phyloP scores from a whole-genome alignment of 2,888 invertebrate genomes.

The Trissolcus japonicus region DNA sequence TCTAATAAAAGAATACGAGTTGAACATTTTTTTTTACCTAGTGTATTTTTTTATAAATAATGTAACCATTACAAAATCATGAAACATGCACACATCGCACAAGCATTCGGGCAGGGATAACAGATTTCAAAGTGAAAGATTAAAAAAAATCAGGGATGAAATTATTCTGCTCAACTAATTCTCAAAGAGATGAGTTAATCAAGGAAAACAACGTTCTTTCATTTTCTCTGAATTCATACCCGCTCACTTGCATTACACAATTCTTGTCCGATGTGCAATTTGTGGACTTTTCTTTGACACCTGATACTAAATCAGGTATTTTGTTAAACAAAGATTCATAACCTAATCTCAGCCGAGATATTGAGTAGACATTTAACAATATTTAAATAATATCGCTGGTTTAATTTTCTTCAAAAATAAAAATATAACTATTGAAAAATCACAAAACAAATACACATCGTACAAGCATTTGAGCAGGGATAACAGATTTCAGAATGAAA shows the following conservation, averaged over 20 bases:
- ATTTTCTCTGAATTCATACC: neutral
- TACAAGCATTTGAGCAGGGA: slow-evolving; percentile 63
- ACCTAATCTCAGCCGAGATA: too few species aligned
- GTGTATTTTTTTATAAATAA: slow-evolving; percentile 4
- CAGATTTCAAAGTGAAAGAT: too few species aligned
- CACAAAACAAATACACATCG: slow-evolving; percentile 67
- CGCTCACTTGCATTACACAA: slow-evolving; percentile 6
- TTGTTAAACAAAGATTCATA: too few species aligned
- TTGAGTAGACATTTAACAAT: too few species aligned
- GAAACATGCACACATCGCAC: too few species aligned
- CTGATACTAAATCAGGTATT: too few species aligned
- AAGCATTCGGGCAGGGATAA: too few species aligned
- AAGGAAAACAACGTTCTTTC: slow-evolving; percentile 38
- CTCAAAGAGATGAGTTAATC: slow-evolving; percentile 8
- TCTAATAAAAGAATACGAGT: neutral
- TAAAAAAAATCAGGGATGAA: too few species aligned
- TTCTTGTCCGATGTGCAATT: too few species aligned
- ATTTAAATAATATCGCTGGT: too few species aligned
- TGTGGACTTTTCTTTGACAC: too few species aligned
- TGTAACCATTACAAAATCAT: neutral
- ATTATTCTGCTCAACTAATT: too few species aligned
- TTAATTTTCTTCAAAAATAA: slow-evolving; percentile 66
- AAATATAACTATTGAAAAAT: slow-evolving; percentile 69
- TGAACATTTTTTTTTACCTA: neutral
- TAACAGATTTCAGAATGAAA: slow-evolving; percentile 46